Evolutionary conservation across 2,888 invertebrate genomes (phyloP), one percentile per base, ranked within the genome.

Genomic region (Nephrotoma appendiculata): DNA sequence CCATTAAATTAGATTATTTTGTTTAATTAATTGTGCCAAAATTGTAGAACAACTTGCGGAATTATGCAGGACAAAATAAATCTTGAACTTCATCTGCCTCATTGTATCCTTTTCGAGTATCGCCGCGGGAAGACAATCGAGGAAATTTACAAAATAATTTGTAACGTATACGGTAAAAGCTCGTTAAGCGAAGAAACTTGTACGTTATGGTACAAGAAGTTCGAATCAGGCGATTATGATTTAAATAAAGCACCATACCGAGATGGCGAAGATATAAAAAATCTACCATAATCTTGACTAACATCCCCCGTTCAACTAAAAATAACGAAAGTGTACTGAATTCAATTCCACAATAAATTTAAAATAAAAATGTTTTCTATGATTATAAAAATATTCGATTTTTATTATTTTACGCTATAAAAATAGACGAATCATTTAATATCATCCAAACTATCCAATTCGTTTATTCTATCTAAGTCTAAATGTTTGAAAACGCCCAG

Each of bases 401-500:
- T 57, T 57, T 57, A 15, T 71, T 71, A 71, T 19, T 71, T 71
- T 31, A 31, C 71, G 7, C 44, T 44, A 44, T 15, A 85, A 44
- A 44, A 15, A 85, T 85, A 44, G 6, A 15, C 19, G 15, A 6
- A 15, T 85, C 44, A 44, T 85, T 85, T 86, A 12, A 86, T 48
- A 86, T 86, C 86, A 48, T 86, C 48, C 42, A 84, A 42, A 11
- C 84, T 43, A 42, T 84, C 42, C 84, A 84, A 42, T 41, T 86
- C 86, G 41, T 86, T 48, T 31, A 48, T 48, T 31, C 48, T 86
- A 86, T 52, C 45, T 31, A 86, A n/a, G 52, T 86, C 48, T 48
- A 86, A 86, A 41, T 86, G n/a, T 45, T 86, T 86, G n/a, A 86
- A 86, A 11, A 86, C 41, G 41, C 86, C 86, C 48, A 86, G n/a